phyloP scores from a whole-genome alignment of 1,140 invertebrate genomes.

The Lanistes nyassanus region DNA sequence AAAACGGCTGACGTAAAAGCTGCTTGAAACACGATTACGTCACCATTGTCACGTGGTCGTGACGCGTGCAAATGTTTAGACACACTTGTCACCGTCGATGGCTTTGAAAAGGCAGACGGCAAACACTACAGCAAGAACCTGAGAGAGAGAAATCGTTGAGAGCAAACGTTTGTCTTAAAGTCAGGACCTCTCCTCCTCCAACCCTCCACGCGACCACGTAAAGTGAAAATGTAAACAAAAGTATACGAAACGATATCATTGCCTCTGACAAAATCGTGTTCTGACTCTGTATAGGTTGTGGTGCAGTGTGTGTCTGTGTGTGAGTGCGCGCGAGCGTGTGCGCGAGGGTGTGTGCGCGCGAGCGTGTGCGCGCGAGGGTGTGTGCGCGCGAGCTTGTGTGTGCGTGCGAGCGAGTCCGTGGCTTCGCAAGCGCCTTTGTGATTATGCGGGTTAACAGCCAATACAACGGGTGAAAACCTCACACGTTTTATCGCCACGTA shows the following conservation, averaged over 20 bases:
- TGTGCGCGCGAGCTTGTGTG: slow-evolving; percentile 1
- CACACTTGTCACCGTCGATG: slow-evolving; percentile 18
- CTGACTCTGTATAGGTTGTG: not conserved
- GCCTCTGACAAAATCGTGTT: not conserved
- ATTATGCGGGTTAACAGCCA: not conserved
- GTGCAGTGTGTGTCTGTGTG: slow-evolving; percentile 7
- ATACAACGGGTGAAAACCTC: too few species aligned
- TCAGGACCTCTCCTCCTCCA: not conserved
- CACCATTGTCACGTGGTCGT: not conserved
- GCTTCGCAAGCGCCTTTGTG: not conserved
- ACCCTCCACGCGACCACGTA: not conserved
- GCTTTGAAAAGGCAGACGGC: slow-evolving; percentile 1
- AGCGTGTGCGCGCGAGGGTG: not conserved
- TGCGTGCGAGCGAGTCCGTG: not conserved
- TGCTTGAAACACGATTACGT: not conserved
- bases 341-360: not conserved
- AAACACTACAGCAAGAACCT: slow-evolving; percentile 19
- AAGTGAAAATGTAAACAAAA: not conserved
- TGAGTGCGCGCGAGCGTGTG: not conserved
- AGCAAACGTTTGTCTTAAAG: not conserved
- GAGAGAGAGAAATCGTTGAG: slow-evolving; percentile 6
- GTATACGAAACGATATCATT: not conserved
- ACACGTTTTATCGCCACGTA: too few species aligned
- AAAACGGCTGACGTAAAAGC: not conserved
- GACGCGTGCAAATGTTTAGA: not conserved